These are phyloP conservation scores for Bradypus variegatus DNA, from an alignment of 2,797 vertebrate species.

Conservation along the genomic window DNA sequence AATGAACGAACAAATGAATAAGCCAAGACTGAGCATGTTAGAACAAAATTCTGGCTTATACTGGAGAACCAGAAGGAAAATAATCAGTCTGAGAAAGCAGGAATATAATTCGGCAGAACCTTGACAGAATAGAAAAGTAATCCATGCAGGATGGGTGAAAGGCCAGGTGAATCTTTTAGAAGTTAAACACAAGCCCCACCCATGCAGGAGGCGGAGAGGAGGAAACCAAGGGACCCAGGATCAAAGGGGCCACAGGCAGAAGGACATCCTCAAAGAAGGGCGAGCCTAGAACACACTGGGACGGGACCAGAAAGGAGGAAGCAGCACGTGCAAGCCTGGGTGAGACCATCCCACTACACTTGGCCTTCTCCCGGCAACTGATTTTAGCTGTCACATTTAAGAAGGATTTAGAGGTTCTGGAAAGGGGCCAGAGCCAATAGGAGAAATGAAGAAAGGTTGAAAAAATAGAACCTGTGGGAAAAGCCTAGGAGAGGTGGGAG, in stretches of 20 bases:
- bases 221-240: not conserved
- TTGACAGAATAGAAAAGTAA: not conserved
- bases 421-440: constrained; percentile 40
- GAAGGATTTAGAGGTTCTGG: constrained; percentile 44
- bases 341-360: not conserved
- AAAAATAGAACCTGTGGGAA: constrained; percentile 32
- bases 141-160: not conserved
- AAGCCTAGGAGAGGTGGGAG: not conserved
- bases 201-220: not conserved
- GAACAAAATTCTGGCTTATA: not conserved
- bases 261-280: not conserved
- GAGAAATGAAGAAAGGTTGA: constrained; percentile 24
- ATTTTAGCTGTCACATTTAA: constrained; percentile 61
- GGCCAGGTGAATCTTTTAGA: not conserved
- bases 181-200: not conserved
- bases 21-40: not conserved
- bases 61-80: not conserved
- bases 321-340: not conserved
- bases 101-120: not conserved
- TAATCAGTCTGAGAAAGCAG: not conserved
- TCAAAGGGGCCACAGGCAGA: not conserved
- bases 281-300: not conserved
- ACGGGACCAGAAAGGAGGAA: constrained; percentile 11
- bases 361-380: constrained; percentile 36
- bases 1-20: not conserved